Evolutionary conservation across 2,113 vertebrate genomes (phyloP).

Genomic region (Semnornis frantzii): DNA sequence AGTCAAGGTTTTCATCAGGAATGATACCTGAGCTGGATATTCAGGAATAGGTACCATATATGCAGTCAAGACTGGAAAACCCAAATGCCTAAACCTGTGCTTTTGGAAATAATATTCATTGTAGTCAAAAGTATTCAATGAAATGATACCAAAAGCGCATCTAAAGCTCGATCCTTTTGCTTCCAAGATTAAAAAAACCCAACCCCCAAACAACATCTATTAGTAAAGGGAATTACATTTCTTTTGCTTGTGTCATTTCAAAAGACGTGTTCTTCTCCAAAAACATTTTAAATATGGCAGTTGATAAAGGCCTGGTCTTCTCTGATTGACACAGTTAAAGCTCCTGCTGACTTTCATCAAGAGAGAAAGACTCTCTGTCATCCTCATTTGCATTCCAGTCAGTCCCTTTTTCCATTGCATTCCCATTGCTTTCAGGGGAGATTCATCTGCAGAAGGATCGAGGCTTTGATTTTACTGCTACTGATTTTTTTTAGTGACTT

Average conservation of each 20-base stretch:
- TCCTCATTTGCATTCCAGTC: neutral
- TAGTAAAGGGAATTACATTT: slow-evolving; percentile 37
- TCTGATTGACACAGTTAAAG: neutral
- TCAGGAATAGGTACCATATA: neutral
- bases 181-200: neutral
- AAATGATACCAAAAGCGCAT: slow-evolving; percentile 8
- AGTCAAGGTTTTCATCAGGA: neutral
- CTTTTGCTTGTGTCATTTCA: neutral
- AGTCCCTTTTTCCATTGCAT: neutral
- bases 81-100: neutral
- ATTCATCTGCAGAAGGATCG: neutral
- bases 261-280: slow-evolving; percentile 45
- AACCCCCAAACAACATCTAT: neutral
- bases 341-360: neutral
- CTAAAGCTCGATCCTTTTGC: neutral
- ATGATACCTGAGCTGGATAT: neutral
- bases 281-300: slow-evolving; percentile 14
- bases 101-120: slow-evolving; percentile 21
- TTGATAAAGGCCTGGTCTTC: neutral
- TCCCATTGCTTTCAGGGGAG: neutral
- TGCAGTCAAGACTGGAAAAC: neutral
- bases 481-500: neutral
- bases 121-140: neutral
- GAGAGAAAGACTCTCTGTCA: neutral
- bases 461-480: neutral